Base-by-base conservation (phyloP, 2,888 invertebrate species). In the Meteorus colon region DNA sequence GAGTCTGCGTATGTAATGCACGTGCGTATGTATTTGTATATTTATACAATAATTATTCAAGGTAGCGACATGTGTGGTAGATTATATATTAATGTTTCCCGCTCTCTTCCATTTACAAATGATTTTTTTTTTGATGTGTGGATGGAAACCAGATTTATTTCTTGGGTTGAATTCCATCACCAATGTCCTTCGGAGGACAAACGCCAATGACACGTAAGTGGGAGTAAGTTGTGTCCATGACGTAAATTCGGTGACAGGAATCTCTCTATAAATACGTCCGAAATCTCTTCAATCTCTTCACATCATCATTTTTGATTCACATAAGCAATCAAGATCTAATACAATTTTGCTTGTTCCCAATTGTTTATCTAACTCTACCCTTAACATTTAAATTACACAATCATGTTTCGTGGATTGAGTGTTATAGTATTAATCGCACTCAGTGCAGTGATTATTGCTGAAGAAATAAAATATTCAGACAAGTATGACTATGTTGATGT, bases 401-500 rank as follows among this genome's bases (percentile, higher is more conserved):
- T 59, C 0, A 73, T 73, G 73, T 27, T 67, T 6, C 66, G 45
- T 10, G 24, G 10, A 29, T 27, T 27, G 24, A 14, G 51, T 63
- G 19, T 73, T 27, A 4, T 76, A 31, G 29, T 37, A 6, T 31
- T 73, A 16, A 27, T 68, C 29, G 41, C 59, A 24, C 14, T 68
- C 19, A 62, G 73, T 71, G 70, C 41, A 10, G 51, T 63, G 6
- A 12, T 24, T 27, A 19, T 62, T 29, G 76, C 51, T 27, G 68
- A 67, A 1, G 62, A 78, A 24, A 69, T 78, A 19, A 41, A 71
- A 2, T 84, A 83, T 67, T 79, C 83, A 31, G 77, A 78, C 71
- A 84, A 80, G 59, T 84, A 82, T 76, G 82, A 81, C 78, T 78
- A 84, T 70, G 73, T 86, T 59, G 80, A 86, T 77, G 84, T 85